Base-by-base conservation (phyloP, 1,140 invertebrate species). In the Drosophila dunni region DNA sequence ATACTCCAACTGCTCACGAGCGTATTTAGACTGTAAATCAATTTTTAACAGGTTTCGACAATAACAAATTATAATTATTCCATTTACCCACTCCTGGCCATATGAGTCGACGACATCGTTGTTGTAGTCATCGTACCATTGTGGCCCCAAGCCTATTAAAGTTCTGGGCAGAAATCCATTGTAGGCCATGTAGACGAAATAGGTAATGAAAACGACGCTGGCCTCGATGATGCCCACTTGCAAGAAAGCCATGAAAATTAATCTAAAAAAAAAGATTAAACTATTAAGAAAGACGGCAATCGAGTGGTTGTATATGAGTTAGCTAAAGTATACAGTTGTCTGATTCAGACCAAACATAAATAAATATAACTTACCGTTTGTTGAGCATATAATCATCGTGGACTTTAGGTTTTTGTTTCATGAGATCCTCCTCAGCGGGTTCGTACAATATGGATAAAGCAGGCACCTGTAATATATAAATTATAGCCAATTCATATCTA, bases 31-130 rank as follows among this genome's bases (percentile, higher is more conserved):
- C 82, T 85, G 50, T 11, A 69, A 46, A n/a, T n/a, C n/a, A n/a
- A n/a, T n/a, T n/a, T n/a, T n/a, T n/a, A n/a, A n/a, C n/a, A n/a
- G n/a, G n/a, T n/a, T n/a, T n/a, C n/a, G n/a, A n/a, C n/a, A n/a
- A n/a, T n/a, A n/a, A n/a, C n/a, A n/a, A n/a, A n/a, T n/a, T n/a
- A n/a, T n/a, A n/a, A 7, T 40, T 29, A 10, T 24, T 8, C 9
- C 6, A 38, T 38, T 40, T 42, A 79, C 83, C 84, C 83, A 88
- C 61, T 88, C 84, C 46, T 88, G 79, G 24, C 84, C 83, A 38
- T 67, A 70, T 0, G 83, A 78, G 33, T 88, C 83, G 4, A 44
- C 17, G 7, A 88, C 7, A 40, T 73, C 79, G 44, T 78, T 68
- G 3, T 53, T 9, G 1, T 33, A 6, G 0, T 40, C 8, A n/a